Percentiles rank a stretch among this genome's conserved stretches.
Conservation (phyloP, 1,140 invertebrate genomes). For the Trachymyrmex cornetzi region DNA sequence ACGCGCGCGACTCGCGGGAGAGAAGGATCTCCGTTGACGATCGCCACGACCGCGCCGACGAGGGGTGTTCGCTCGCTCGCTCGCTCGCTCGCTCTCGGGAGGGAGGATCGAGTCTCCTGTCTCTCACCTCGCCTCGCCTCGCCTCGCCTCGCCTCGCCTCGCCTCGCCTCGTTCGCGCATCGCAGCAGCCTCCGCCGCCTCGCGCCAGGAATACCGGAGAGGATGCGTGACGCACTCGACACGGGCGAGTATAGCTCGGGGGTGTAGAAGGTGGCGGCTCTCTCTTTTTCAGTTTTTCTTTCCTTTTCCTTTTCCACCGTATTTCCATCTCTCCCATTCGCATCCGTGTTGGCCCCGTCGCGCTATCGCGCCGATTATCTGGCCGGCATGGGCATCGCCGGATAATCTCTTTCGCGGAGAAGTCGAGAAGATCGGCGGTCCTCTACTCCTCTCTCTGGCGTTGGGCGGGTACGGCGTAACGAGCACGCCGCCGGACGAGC, state of each 20-base stretch:
- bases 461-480: conserved; percentile 56
- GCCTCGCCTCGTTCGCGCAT: conserved; percentile 28
- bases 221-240: conserved; percentile 64
- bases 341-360: neutral
- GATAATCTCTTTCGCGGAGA: neutral
- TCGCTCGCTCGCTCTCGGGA: conserved; percentile 3
- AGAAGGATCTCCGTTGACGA: conserved; percentile 21
- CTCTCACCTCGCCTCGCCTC: conserved; percentile 17
- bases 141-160: neutral
- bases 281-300: neutral
- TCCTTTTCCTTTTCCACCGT: neutral
- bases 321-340: neutral
- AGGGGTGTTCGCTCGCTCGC: conserved; percentile 51
- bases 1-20: conserved; percentile 41
- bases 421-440: conserved; percentile 1
- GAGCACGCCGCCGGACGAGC: conserved; percentile 48
- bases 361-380: conserved; percentile 36
- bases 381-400: conserved; percentile 11
- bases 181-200: conserved; percentile 29
- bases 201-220: conserved; percentile 49
- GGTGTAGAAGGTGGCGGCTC: conserved; percentile 38
- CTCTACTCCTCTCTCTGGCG: neutral
- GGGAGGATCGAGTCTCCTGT: conserved; percentile 18
- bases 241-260: conserved; percentile 49
- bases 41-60: conserved; percentile 19